Conservation (phyloP, 2,797 vertebrate genomes). For the Streptopelia turtur region DNA sequence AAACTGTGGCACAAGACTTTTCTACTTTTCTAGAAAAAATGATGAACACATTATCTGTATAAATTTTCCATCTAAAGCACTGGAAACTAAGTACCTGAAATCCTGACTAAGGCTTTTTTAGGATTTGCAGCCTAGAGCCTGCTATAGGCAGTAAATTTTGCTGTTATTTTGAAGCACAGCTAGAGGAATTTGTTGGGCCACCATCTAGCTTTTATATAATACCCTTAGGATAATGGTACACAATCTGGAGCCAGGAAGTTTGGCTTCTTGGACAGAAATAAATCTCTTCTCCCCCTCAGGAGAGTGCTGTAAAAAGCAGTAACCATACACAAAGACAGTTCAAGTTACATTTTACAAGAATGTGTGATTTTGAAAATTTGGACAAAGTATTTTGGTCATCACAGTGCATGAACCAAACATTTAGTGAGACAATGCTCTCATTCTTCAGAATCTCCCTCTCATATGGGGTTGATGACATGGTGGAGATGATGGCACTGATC, state of each 20-base stretch:
- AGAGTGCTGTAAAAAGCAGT: neutral
- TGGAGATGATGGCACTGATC: neutral
- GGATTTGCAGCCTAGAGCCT: neutral
- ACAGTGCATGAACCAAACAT: neutral
- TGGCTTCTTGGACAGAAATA: neutral
- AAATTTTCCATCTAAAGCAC: neutral
- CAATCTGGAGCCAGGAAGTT: neutral
- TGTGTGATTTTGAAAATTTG: neutral
- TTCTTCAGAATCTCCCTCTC: neutral
- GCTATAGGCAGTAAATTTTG: neutral
- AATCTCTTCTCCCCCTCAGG: neutral
- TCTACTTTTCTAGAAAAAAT: neutral
- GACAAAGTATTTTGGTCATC: neutral
- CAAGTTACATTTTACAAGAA: neutral
- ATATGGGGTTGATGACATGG: neutral
- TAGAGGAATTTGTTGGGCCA: neutral
- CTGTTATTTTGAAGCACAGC: neutral
- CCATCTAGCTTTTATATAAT: neutral
- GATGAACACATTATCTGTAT: neutral
- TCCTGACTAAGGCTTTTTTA: neutral
- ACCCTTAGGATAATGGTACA: neutral
- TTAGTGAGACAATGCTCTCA: neutral
- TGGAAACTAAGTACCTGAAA: neutral
- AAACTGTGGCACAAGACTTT: fast-evolving
- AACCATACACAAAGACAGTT: neutral